Percentiles rank a stretch among this genome's conserved stretches.
These are phyloP conservation scores for Gisinianus flammeolus DNA, from an alignment of 2,888 invertebrate genomes.

Conservation along the genomic window DNA sequence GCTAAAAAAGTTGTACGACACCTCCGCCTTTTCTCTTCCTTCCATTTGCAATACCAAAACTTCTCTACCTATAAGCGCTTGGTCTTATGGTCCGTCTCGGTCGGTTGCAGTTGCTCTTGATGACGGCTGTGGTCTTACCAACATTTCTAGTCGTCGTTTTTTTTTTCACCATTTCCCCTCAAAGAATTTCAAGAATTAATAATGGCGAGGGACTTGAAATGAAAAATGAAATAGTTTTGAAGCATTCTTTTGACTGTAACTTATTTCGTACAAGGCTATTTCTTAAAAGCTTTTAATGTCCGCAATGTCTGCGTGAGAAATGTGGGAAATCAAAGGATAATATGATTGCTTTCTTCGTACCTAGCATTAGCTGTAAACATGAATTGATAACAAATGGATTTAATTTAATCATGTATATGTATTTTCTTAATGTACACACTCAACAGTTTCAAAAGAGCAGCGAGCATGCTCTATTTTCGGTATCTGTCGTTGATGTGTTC, in stretches of 20 bases:
- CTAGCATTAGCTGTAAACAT: too few relatives aligned
- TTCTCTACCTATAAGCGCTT: not conserved
- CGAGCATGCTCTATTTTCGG: conserved; percentile 98
- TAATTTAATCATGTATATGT: too few relatives aligned
- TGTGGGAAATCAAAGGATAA: conserved; percentile 7
- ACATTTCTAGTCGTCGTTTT: too few relatives aligned
- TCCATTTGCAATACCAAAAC: not conserved
- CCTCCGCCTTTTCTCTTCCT: conserved; percentile 34
- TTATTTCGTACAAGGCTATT: too few relatives aligned
- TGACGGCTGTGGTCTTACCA: too few relatives aligned
- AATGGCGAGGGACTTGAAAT: too few relatives aligned
- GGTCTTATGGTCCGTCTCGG: not conserved
- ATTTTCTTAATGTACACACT: too few relatives aligned
- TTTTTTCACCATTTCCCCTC: not conserved
- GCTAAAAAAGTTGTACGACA: conserved; percentile 28
- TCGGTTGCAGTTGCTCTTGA: not conserved
- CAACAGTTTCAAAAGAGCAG: conserved; percentile 96
- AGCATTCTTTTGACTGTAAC: too few relatives aligned
- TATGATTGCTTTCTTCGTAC: too few relatives aligned
- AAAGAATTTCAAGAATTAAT: too few relatives aligned
- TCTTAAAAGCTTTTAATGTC: not conserved
- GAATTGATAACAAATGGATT: too few relatives aligned
- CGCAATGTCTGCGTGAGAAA: not conserved
- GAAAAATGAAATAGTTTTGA: too few relatives aligned
- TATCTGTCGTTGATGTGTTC: conserved; percentile 99